Evolutionary conservation across 2,888 invertebrate genomes (phyloP), one percentile per base, ranked within the genome.

Genomic region (Heliconius ismenius): DNA sequence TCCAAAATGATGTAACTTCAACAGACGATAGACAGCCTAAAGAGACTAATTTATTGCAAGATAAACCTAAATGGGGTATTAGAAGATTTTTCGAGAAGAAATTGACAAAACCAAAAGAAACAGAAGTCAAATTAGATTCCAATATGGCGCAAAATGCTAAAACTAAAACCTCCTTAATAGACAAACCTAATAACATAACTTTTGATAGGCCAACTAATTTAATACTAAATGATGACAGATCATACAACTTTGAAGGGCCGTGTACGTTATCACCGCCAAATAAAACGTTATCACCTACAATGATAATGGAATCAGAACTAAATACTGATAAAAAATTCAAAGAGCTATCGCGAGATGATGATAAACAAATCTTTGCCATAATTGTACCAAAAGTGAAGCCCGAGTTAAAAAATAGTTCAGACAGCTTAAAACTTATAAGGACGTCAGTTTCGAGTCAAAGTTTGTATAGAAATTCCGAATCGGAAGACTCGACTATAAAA

Each of bases 1-100:
- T 97, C 0, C 97, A 96, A 82, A 97, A 97, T 84, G 96, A 96
- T 74, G 97, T 97, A 36, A 96, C 95, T 76, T 83, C 88, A 26
- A 83, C 89, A 63, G 88, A 90, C 18, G 89, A 90, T 64, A 83
- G 91, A 81, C 87, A 88, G 78, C 91, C 90, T 70, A 90, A 95
- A 87, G 86, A 94, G 83, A 91, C 95, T 1, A 89, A 95, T 84
- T 74, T 92, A 68, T 85, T 92, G 24, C 87, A 94, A 82, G 88
- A 92, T 80, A 92, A 92, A 80, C 88, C 91, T 0, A 92, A 89
- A 83, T 94, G 93, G 92, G 91, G 91, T 0, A 88, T 94, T 0
- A 85, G 87, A 49, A 92, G 86, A 78, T 92, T 93, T 77, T 92
- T 95, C 76, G 95, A 90, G 69, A 91, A 83, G 76, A 88, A 87